A percentile compares a stretch with the other conserved stretches of the same genome.
phyloP scores from a whole-genome alignment of 2,888 invertebrate genomes.

The Agonopterix subpropinquella region DNA sequence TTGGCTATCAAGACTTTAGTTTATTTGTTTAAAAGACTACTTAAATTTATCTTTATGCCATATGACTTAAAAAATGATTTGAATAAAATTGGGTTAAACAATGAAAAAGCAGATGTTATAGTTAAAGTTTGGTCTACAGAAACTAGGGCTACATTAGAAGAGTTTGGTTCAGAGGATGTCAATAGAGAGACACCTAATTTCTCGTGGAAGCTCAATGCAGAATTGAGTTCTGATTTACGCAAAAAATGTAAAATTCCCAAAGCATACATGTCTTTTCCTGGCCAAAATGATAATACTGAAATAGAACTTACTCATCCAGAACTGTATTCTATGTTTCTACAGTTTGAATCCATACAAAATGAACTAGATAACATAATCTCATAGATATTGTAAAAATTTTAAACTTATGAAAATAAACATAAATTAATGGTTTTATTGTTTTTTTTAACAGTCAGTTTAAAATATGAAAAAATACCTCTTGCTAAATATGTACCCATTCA shows the following conservation, averaged over 20 bases:
- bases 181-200: conserved; percentile 35
- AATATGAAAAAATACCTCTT: no score
- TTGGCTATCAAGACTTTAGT: conserved; percentile 52
- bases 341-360: conserved; percentile 62
- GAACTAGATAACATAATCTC: conserved; percentile 55
- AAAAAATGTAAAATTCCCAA: conserved; percentile 61
- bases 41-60: conserved; percentile 64
- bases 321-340: conserved; percentile 54
- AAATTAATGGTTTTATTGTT: no score
- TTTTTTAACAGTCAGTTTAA: no score
- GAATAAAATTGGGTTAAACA: conserved; percentile 38
- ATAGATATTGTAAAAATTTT: neutral
- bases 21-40: conserved; percentile 50
- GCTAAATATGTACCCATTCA: no score
- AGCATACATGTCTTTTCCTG: conserved; percentile 42
- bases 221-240: conserved; percentile 55
- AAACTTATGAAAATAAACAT: no score
- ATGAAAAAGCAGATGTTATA: conserved; percentile 49
- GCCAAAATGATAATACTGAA: conserved; percentile 33
- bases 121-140: conserved; percentile 61
- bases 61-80: conserved; percentile 51
- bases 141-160: conserved; percentile 47
- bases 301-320: conserved; percentile 60
- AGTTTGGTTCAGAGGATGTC: conserved; percentile 32
- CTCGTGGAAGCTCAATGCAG: conserved; percentile 59